Percentiles rank a stretch among this genome's conserved stretches.
Conservation (phyloP, 2,113 vertebrate species). For the Forbesichthys papilliferus region DNA sequence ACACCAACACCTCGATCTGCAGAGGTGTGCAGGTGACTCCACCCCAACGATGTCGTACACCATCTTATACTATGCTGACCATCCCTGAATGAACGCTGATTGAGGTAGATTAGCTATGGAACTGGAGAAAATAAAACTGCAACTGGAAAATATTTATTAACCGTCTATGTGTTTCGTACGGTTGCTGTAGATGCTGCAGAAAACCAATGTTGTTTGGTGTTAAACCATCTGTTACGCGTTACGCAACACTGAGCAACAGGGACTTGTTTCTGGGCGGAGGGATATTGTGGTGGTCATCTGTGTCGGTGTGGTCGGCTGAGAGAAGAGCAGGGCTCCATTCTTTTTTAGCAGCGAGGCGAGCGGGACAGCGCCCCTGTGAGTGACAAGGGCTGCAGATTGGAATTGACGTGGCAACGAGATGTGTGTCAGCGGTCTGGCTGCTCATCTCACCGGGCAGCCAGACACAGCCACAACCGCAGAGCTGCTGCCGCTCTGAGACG, state of each 20-base stretch:
- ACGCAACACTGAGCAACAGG: neutral
- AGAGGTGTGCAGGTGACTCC: constrained; percentile 33
- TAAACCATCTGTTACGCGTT: neutral
- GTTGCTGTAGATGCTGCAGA: neutral
- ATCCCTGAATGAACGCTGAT: neutral
- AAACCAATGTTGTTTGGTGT: no score
- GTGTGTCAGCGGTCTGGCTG: constrained; percentile 76
- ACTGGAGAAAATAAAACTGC: no score
- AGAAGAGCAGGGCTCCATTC: constrained; percentile 22
- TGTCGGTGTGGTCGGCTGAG: constrained; percentile 59
- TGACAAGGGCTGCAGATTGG: constrained; percentile 74
- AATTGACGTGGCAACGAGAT: constrained; percentile 76
- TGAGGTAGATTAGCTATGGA: no score
- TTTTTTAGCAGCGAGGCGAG: constrained; percentile 32
- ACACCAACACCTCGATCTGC: constrained; percentile 53
- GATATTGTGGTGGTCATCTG: constrained; percentile 55
- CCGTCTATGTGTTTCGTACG: neutral
- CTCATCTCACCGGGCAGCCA: constrained; percentile 72
- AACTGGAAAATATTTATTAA: neutral
- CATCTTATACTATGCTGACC: neutral
- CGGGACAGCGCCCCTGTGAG: constrained; percentile 35
- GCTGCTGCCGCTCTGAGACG: constrained; percentile 52
- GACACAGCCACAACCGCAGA: constrained; percentile 55
- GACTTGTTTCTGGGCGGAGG: constrained; percentile 20
- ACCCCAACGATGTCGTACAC: no score